Base-by-base conservation (phyloP, 2,888 invertebrate species). In the Drosophila nigricruria region DNA sequence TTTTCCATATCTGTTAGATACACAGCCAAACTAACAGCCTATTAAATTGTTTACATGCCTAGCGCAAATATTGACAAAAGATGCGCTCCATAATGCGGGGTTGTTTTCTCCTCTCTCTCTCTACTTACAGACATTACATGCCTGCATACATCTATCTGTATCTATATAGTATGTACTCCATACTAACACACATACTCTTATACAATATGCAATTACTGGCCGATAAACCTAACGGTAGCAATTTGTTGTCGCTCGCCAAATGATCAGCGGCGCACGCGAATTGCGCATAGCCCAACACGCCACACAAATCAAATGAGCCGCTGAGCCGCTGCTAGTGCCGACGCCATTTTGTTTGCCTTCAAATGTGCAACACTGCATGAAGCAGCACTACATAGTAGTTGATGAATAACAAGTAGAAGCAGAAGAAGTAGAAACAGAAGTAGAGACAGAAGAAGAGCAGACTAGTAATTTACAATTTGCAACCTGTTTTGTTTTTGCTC, bases 11-110 rank as follows among this genome's bases (percentile, higher is more conserved):
- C 80, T 67, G 18, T 67, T 63, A 64, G 58, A 56, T 65, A 79
- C 63, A 77, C 79, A 79, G 57, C 73, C 47, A 12, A 88, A 89
- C 89, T 86, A 88, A 80, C 83, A 77, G 82, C 73, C 90, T 89
- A 90, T 89, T 90, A 90, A 91, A 89, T 59, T 90, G 90, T 90
- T 90, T 90, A 80, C 91, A 86, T 81, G 89, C 72, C 77, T 72
- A 73, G 74, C 45, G 54, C 81, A 89, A 89, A 90, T 90, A 89
- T 88, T 88, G 78, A 85, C 89, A 72, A 68, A 74, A 81, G 89
- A 82, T 90, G 89, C 75, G 74, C 71, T 77, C 61, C 43, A 63
- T 73, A 43, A 64, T 52, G 60, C 45, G 42, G 68, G 73, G 77
- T 64, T 71, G 63, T 53, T 72, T 53, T 50, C 45, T 18, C 9